phyloP scores from a whole-genome alignment of 2,113 vertebrate species.

The Otolemur garnettii region DNA sequence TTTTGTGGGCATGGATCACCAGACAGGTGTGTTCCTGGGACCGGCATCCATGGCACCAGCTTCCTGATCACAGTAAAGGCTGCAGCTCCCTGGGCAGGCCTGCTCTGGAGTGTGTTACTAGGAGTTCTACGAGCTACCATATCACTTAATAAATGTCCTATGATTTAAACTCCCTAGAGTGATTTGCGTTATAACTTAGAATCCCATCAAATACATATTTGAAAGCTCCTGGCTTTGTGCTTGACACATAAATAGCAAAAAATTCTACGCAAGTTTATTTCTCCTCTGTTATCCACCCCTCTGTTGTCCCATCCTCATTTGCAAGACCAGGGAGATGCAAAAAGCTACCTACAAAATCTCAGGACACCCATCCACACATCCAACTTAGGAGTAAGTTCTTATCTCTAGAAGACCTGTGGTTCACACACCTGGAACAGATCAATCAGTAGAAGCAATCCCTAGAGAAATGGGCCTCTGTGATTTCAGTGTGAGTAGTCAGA shows the following conservation, averaged over 20 bases:
- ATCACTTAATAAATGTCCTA: not conserved
- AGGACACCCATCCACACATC: not conserved
- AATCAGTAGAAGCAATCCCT: not conserved
- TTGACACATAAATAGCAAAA: not conserved
- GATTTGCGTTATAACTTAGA: not conserved
- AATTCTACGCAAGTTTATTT: not conserved
- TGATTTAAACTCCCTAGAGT: not conserved
- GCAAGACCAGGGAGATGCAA: not conserved
- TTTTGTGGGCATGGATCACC: not conserved
- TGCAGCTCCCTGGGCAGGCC: not conserved
- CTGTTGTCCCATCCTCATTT: not conserved
- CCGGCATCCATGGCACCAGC: not conserved
- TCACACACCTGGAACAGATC: not conserved
- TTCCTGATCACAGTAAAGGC: not conserved
- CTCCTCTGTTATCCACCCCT: not conserved
- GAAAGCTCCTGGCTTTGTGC: not conserved
- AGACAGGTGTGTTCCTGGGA: rapidly evolving
- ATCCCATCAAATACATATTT: not conserved
- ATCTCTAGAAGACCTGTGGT: not conserved
- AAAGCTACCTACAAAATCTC: not conserved
- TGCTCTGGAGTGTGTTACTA: not conserved
- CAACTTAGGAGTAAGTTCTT: not conserved
- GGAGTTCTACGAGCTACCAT: not conserved
- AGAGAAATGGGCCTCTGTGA: not conserved
- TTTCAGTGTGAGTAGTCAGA: not conserved